phyloP scores from a whole-genome alignment of 2,888 invertebrate genomes.

The Isotomurus palustris region DNA sequence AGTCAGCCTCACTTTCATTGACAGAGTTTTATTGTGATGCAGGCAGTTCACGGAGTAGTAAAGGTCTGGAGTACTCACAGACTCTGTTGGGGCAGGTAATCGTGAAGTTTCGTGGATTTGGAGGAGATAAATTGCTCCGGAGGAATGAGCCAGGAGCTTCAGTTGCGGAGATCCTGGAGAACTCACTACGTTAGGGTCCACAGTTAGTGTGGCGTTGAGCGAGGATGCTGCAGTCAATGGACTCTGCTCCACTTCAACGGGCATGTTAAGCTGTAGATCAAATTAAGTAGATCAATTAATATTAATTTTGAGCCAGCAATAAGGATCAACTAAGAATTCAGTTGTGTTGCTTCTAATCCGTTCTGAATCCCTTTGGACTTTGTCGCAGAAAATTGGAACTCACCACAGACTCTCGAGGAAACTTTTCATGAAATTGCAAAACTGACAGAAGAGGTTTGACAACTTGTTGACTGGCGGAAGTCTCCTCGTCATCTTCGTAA shows the following conservation, averaged over 20 bases:
- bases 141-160: slow-evolving; percentile 36
- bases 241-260: slow-evolving; percentile 54
- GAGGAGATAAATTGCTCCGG: slow-evolving; percentile 37
- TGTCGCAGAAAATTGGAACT: slow-evolving; percentile 49
- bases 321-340: too few species aligned
- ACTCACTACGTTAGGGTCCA: slow-evolving; percentile 22
- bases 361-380: too few species aligned
- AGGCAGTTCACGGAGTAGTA: slow-evolving; percentile 36
- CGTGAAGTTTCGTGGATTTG: slow-evolving; percentile 5
- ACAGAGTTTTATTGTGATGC: slow-evolving; percentile 39
- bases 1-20: slow-evolving; percentile 17
- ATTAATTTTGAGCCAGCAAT: background rate
- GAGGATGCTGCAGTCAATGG: background rate
- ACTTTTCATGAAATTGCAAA: slow-evolving; percentile 77
- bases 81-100: background rate
- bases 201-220: slow-evolving; percentile 2
- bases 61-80: background rate
- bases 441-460: slow-evolving; percentile 72
- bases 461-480: slow-evolving; percentile 54
- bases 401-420: slow-evolving; percentile 83
- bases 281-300: background rate
- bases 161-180: slow-evolving; percentile 15
- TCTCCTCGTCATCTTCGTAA: slow-evolving; percentile 60
- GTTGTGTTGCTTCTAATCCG: too few species aligned
- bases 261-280: slow-evolving; percentile 67